phyloP scores from a whole-genome alignment of 2,888 invertebrate species.

The Cataglyphis livida region DNA sequence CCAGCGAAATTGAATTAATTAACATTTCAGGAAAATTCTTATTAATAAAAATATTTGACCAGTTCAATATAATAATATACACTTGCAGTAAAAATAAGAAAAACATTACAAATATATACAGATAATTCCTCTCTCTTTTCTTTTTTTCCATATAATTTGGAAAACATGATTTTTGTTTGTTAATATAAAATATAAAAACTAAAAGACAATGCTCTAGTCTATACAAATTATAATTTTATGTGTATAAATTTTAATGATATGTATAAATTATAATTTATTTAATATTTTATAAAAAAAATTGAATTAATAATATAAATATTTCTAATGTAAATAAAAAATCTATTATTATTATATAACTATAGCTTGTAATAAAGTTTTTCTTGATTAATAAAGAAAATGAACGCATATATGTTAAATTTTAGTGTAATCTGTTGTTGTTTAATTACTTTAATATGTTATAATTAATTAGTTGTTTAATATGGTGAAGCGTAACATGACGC shows the following conservation, averaged over 20 bases:
- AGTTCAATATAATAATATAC: neutral
- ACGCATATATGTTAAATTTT: neutral
- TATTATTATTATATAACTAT: neutral
- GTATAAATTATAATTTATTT: no score
- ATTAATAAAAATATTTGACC: conserved; percentile 18
- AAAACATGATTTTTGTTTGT: neutral
- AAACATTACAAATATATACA: neutral
- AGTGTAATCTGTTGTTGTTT: neutral
- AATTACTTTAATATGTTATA: neutral
- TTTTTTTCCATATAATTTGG: neutral
- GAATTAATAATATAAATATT: no score
- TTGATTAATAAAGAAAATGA: neutral
- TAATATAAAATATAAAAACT: neutral
- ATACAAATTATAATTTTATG: neutral
- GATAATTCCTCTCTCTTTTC: neutral
- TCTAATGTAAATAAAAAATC: neutral
- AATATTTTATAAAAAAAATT: no score
- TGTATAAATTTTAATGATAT: no score
- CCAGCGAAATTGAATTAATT: conserved; percentile 15
- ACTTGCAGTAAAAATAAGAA: neutral
- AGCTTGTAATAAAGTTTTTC: neutral
- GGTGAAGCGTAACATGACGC: neutral
- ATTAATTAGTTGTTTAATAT: neutral
- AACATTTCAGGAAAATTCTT: neutral
- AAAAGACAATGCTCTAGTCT: neutral